A percentile compares a stretch with the other conserved stretches of the same genome.
phyloP scores from a whole-genome alignment of 2,888 invertebrate genomes.

The Esperia sulphurella region DNA sequence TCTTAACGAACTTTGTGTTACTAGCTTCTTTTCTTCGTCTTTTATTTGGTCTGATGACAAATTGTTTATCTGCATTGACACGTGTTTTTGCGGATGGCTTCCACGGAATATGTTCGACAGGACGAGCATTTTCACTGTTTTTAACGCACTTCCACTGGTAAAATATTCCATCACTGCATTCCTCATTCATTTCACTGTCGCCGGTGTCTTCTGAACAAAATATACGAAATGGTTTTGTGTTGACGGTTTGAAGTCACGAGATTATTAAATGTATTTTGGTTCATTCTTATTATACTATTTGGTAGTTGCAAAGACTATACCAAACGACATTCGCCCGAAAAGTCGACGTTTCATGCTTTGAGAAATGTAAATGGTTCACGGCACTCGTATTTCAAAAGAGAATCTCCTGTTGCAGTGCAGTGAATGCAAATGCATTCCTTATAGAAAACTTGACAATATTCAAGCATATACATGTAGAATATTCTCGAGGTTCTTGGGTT shows the following conservation, averaged over 20 bases:
- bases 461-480: slow-evolving; percentile 55
- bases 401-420: slow-evolving; percentile 43
- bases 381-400: slow-evolving; percentile 11
- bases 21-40: slow-evolving; percentile 29
- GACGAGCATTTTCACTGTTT: slow-evolving; percentile 75
- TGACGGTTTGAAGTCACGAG: slow-evolving; percentile 15
- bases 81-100: slow-evolving; percentile 55
- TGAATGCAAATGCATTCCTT: slow-evolving; percentile 61
- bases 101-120: slow-evolving; percentile 71
- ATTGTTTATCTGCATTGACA: slow-evolving; percentile 40
- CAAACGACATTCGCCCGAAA: neutral
- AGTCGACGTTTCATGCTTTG: neutral
- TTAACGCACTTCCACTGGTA: slow-evolving; percentile 61
- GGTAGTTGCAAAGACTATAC: neutral
- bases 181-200: slow-evolving; percentile 59
- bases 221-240: slow-evolving; percentile 52
- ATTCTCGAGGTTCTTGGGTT: slow-evolving; percentile 45
- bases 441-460: slow-evolving; percentile 57
- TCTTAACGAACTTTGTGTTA: slow-evolving; percentile 54
- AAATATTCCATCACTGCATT: slow-evolving; percentile 78
- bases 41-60: slow-evolving; percentile 18
- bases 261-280: neutral
- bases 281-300: neutral
- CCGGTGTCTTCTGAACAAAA: slow-evolving; percentile 34
- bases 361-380: slow-evolving; percentile 6